Base-by-base conservation (phyloP, 2,888 invertebrate species). In the Drosophila rubida region DNA sequence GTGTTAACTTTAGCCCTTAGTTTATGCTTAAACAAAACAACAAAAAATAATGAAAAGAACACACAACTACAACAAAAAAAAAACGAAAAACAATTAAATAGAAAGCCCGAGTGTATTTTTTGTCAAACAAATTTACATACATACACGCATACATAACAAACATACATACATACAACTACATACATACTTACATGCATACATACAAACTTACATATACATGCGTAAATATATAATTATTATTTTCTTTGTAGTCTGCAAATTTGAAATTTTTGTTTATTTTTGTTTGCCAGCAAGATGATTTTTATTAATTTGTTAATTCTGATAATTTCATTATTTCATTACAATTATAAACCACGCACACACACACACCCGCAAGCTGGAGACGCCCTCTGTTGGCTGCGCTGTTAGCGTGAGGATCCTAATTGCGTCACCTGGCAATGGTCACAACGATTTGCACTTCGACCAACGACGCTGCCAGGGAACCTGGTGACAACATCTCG, bases 61-160 rank as follows among this genome's bases (percentile, higher is more conserved):
- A 53, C 22, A 51, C 50, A 67, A 50, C 23, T n/a, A 37, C 35
- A 13, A 41, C 53, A 37, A 50, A 27, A 61, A 42, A 72, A 68
- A 55, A 57, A 48, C 42, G 57, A 57, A 54, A 45, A 44, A 66
- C 46, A 50, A 53, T 45, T 62, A 61, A 74, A 66, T 69, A 49
- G 37, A 62, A 70, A 70, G 73, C 70, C 22, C 30, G 72, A 77
- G 76, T 84, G 82, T 83, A 84, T 78, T 84, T 84, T 84, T 83
- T 84, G 85, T 84, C 80, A 78, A 83, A 83, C 82, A 83, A 83
- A 83, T 78, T 74, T 84, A 84, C 76, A 81, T 81, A 69, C 61
- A 61, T 55, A 64, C n/a, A 69, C 68, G 64, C 51, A 65, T 49
- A 65, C 49, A 39, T n/a, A 37, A 55, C 35, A 65, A 16, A 69